A percentile compares a stretch with the other conserved stretches of the same genome.
Conservation (phyloP, 2,113 vertebrate species). For the Hippocampus mohnikei region DNA sequence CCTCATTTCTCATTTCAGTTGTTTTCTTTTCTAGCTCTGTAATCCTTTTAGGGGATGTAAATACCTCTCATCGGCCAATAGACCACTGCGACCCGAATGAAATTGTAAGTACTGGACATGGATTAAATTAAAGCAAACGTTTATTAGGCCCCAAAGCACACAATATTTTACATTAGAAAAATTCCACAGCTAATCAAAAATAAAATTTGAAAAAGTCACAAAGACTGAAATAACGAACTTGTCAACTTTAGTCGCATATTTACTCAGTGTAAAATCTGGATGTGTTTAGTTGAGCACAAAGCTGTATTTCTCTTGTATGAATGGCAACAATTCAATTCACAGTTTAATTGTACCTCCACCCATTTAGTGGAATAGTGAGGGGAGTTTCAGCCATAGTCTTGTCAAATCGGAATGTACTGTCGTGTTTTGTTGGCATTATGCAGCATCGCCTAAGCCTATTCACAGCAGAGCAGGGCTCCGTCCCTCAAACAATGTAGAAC, state of each 20-base stretch:
- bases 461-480: no score
- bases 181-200: no score
- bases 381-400: no score
- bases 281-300: background rate
- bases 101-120: conserved; percentile 66
- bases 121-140: background rate
- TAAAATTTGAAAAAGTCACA: background rate
- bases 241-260: background rate
- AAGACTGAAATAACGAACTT: background rate
- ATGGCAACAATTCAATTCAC: no score
- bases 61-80: conserved; percentile 81
- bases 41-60: conserved; percentile 85
- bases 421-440: no score
- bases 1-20: background rate
- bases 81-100: conserved; percentile 84
- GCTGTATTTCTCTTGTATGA: background rate
- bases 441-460: no score
- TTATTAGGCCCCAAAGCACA: background rate
- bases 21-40: conserved; percentile 74
- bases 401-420: no score
- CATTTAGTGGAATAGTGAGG: no score
- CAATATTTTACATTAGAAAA: background rate
- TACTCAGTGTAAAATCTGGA: background rate
- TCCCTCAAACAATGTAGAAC: no score
- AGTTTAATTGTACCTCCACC: no score